A percentile compares a stretch with the other conserved stretches of the same genome.
phyloP scores from a whole-genome alignment of 2,113 vertebrate genomes.

The Prietella phreatophila region DNA sequence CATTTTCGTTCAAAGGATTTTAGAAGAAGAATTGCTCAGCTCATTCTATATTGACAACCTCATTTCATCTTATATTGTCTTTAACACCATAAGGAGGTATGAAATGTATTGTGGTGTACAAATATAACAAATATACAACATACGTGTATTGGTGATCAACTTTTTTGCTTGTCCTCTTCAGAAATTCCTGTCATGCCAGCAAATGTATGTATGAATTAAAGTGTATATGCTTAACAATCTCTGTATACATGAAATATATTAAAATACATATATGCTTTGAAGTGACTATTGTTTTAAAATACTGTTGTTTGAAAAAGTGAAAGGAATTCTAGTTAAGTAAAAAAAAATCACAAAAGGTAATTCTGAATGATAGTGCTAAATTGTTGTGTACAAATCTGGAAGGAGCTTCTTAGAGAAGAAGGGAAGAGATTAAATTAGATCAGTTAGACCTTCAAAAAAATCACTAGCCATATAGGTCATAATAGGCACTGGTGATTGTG shows the following conservation, averaged over 20 bases:
- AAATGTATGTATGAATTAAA: conserved; percentile 16
- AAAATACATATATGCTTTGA: neutral
- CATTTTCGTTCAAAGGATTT: neutral
- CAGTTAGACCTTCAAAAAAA: neutral
- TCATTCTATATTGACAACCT: neutral
- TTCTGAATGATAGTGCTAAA: neutral
- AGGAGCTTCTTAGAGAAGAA: neutral
- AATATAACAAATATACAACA: neutral
- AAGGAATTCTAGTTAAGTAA: neutral
- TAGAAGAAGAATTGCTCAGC: neutral
- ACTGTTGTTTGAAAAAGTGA: neutral
- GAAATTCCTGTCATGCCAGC: neutral
- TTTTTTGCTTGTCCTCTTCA: neutral
- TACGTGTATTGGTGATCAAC: neutral
- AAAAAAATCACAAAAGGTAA: neutral
- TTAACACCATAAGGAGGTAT: conserved; percentile 9
- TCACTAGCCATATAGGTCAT: neutral
- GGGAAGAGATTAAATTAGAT: neutral
- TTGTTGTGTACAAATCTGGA: neutral
- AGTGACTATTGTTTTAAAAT: neutral
- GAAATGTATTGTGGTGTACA: conserved; percentile 1
- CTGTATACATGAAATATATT: neutral
- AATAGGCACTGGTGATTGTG: conserved; percentile 1
- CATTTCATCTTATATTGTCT: neutral
- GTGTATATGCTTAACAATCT: conserved; percentile 2